phyloP scores from a whole-genome alignment of 2,888 invertebrate species.

The Hyles lineata region DNA sequence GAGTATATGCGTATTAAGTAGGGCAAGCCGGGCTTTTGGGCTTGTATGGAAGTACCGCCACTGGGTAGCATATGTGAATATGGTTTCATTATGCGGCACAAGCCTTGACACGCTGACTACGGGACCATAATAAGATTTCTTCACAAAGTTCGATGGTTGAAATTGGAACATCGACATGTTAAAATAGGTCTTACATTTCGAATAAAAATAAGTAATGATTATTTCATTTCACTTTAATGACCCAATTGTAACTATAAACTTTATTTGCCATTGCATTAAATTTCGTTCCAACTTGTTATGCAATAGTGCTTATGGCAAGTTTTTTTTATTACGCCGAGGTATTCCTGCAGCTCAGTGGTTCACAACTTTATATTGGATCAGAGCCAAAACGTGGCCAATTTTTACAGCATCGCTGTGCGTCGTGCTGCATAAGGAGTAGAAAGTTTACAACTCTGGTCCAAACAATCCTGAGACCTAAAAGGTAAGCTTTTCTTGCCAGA shows the following conservation, averaged over 20 bases:
- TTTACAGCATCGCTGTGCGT: neutral
- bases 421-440: neutral
- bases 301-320: too few relatives aligned
- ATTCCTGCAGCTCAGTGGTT: neutral
- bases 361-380: conserved; percentile 11
- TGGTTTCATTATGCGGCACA: neutral
- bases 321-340: neutral
- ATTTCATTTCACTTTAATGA: neutral
- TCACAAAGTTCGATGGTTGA: too few relatives aligned
- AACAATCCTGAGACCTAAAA: neutral
- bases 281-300: too few relatives aligned
- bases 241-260: neutral
- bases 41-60: too few relatives aligned
- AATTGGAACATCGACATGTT: too few relatives aligned
- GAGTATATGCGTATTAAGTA: too few relatives aligned
- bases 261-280: too few relatives aligned
- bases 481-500: neutral
- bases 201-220: too few relatives aligned
- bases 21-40: too few relatives aligned
- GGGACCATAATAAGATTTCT: conserved; percentile 1
- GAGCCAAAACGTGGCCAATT: conserved; percentile 1
- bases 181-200: too few relatives aligned
- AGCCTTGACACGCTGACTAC: conserved; percentile 3
- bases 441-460: neutral
- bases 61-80: conserved; percentile 10